Evolutionary conservation across 1,140 invertebrate species (phyloP), one percentile per base, ranked within the genome.

Genomic region (Zaprionus davidi): DNA sequence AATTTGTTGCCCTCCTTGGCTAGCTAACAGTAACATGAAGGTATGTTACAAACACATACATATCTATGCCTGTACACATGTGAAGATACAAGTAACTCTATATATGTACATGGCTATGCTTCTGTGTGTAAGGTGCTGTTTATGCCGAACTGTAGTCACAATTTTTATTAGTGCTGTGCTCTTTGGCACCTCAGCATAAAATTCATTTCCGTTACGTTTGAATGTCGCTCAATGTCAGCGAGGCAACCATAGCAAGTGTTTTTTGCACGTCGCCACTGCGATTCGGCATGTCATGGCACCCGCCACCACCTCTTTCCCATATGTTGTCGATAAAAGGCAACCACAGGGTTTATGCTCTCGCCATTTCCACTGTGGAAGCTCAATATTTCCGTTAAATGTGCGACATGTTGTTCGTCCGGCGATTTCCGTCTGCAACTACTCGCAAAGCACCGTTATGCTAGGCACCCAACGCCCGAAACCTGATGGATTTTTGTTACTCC

Each of bases 201-300:
- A 86, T 86, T 86, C 82, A 86, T 86, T 86, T 86, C 82, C 82
- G 83, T 77, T 79, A 79, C 72, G 82, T 88, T 86, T 80, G 69
- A 67, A 79, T 70, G 83, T 86, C 83, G 80, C 80, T 86, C 82
- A 88, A 70, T 86, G 82, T 86, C 82, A 88, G 38, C 20, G 46
- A 7, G 55, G 72, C 34, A 69, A n/a, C 41, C 55, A 69, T 68
- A 71, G 55, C 51, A 68, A 72, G 64, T 56, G 41, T 72, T 72
- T 72, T 57, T 49, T 70, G 31, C 58, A 75, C 79, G 66, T 76
- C 78, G 71, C 70, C 76, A 70, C 71, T 59, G 36, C 41, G 59
- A 64, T 44, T 64, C 53, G 44, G 53, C 72, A 53, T 51, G 81
- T 34, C 34, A n/a, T 46, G 41, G 15, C 53, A 31, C 22, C 31